These are phyloP conservation scores for Eilema caniola DNA, from an alignment of 2,888 invertebrate species.

Conservation along the genomic window DNA sequence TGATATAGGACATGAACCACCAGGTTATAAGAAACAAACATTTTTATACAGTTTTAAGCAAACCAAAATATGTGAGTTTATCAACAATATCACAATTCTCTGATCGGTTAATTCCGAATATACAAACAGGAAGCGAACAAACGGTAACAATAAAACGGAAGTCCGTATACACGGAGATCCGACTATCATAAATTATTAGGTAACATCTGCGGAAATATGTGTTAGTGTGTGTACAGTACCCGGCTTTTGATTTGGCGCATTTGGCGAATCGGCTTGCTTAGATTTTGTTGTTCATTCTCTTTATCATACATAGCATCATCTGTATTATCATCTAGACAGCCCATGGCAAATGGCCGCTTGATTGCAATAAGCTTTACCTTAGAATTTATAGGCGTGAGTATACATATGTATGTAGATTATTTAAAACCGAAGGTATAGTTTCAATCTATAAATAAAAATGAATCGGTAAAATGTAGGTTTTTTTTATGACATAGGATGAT, in stretches of 20 bases:
- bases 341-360: too few relatives aligned
- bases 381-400: too few relatives aligned
- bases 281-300: too few relatives aligned
- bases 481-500: too few relatives aligned
- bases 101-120: background rate
- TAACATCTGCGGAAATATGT: background rate
- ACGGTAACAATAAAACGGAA: background rate
- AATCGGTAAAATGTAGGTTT: too few relatives aligned
- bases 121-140: background rate
- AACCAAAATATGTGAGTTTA: background rate
- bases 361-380: too few relatives aligned
- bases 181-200: background rate
- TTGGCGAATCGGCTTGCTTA: background rate
- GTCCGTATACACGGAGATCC: background rate
- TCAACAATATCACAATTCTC: background rate
- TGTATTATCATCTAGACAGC: too few relatives aligned
- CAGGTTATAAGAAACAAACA: background rate
- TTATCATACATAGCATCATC: too few relatives aligned
- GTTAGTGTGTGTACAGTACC: slow-evolving; percentile 16
- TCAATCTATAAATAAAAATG: too few relatives aligned
- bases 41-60: background rate
- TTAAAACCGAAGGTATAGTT: too few relatives aligned
- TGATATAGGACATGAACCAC: background rate
- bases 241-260: background rate
- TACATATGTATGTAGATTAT: too few relatives aligned